A percentile compares a stretch with the other conserved stretches of the same genome.
These are phyloP conservation scores for Platorchestia sp. DNA, from an alignment of 1,140 invertebrate species.

Conservation along the genomic window DNA sequence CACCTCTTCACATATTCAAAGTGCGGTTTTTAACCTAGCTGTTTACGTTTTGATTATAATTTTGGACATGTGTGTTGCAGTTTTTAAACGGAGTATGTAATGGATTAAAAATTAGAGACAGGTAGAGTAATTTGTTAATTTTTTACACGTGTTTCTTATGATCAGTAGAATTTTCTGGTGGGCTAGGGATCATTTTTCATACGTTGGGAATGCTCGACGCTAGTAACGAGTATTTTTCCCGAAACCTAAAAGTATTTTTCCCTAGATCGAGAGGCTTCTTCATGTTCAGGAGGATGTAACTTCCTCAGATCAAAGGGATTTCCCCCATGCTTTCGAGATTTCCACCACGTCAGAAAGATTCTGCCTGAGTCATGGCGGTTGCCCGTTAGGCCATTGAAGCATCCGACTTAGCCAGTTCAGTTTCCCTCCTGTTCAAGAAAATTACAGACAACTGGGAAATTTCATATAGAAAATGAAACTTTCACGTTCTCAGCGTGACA, in stretches of 20 bases:
- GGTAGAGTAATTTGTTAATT: background rate
- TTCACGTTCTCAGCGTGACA: too few species aligned
- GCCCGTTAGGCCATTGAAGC: too few species aligned
- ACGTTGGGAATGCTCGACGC: background rate
- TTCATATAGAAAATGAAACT: too few species aligned
- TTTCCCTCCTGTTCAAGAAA: too few species aligned
- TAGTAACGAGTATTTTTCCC: background rate
- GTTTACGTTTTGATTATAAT: background rate
- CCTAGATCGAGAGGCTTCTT: background rate
- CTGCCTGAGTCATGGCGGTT: too few species aligned
- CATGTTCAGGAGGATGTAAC: background rate
- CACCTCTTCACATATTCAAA: background rate
- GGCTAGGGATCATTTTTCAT: background rate
- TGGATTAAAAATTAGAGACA: background rate
- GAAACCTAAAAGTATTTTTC: too few species aligned
- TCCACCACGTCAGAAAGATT: too few species aligned
- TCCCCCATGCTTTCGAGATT: too few species aligned
- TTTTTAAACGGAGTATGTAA: background rate
- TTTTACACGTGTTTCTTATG: background rate
- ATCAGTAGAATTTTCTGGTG: background rate
- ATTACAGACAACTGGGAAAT: background rate
- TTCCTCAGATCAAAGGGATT: background rate
- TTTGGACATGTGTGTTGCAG: background rate
- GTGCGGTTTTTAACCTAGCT: background rate
- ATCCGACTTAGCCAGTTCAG: too few species aligned